These are phyloP conservation scores for Lepidochitona cinerea DNA, from an alignment of 2,888 invertebrate genomes.

Conservation along the genomic window DNA sequence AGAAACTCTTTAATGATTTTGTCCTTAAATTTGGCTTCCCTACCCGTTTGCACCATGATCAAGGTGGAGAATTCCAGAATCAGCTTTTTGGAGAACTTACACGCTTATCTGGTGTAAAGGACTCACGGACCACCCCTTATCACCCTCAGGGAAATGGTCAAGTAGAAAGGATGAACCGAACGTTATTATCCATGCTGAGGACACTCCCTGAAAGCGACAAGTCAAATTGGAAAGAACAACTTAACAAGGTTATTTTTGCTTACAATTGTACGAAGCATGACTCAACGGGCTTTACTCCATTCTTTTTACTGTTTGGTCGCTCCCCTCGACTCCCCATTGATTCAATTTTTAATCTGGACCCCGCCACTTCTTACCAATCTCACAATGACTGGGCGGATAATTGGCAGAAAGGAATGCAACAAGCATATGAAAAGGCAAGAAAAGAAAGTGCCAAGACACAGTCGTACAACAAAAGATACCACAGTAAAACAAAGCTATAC, in stretches of 20 bases:
- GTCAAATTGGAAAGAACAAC: neutral
- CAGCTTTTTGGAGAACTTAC: too few species aligned
- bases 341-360: neutral
- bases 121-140: too few species aligned
- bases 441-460: neutral
- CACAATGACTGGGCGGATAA: neutral
- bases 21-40: too few species aligned
- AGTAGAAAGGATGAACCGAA: neutral
- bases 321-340: slow-evolving; percentile 7
- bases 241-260: neutral
- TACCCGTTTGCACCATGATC: too few species aligned
- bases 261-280: neutral
- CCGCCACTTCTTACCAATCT: neutral
- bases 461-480: neutral
- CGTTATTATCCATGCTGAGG: neutral
- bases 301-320: neutral
- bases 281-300: neutral
- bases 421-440: slow-evolving; percentile 8
- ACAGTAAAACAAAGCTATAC: neutral
- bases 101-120: too few species aligned
- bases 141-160: neutral
- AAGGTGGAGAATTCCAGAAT: too few species aligned
- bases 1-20: too few species aligned
- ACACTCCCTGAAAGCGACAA: neutral
- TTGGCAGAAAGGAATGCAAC: neutral